Conservation (phyloP, 2,888 invertebrate species). For the Bibio marci region DNA sequence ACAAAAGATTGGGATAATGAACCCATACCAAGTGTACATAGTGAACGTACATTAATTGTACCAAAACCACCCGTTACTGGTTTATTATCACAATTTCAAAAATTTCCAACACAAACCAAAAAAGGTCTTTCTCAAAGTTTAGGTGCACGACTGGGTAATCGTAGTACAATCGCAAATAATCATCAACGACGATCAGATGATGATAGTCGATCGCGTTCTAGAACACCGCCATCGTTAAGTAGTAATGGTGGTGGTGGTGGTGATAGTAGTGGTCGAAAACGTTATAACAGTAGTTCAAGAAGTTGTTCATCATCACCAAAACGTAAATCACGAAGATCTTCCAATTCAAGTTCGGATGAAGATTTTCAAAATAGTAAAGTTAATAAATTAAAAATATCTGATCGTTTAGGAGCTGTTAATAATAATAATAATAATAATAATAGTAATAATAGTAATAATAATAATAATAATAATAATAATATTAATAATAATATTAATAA, state of each 20-base stretch:
- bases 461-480: conserved; percentile 3
- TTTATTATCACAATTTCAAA: conserved; percentile 40
- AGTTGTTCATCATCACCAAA: conserved; percentile 24
- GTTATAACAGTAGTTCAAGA: too few species aligned
- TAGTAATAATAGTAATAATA: too few species aligned
- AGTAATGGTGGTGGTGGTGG: conserved; percentile 18
- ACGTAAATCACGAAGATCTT: conserved; percentile 17
- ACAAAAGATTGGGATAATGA: conserved; percentile 90
- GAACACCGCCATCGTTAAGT: conserved; percentile 16
- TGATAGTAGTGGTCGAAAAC: neutral
- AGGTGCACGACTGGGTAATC: conserved; percentile 38
- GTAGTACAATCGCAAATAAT: conserved; percentile 25
- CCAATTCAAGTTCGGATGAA: neutral
- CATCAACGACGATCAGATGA: conserved; percentile 15
- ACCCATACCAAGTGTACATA: conserved; percentile 75
- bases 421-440: neutral
- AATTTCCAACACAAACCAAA: conserved; percentile 13
- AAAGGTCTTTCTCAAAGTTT: conserved; percentile 37
- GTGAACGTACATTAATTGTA: conserved; percentile 48
- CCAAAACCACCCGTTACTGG: conserved; percentile 40
- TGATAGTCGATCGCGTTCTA: conserved; percentile 23
- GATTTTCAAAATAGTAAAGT: neutral
- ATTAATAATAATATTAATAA: neutral
- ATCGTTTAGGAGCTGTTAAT: conserved; percentile 30
- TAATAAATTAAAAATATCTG: conserved; percentile 35